These are phyloP conservation scores for Strigops habroptila DNA, from an alignment of 2,113 vertebrate genomes.

Conservation along the genomic window DNA sequence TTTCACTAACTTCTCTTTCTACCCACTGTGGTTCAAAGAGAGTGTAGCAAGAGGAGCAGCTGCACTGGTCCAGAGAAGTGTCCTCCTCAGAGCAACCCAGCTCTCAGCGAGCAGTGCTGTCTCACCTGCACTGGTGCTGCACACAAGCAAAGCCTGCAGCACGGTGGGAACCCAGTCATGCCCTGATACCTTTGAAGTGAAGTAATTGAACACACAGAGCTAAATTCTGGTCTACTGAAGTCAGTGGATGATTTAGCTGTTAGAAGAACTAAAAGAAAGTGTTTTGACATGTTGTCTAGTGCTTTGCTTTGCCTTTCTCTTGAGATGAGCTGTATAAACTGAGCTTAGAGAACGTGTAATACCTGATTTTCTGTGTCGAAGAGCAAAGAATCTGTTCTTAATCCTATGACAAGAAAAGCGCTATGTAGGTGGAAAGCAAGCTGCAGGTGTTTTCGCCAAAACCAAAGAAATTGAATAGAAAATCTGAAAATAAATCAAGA, in stretches of 20 bases:
- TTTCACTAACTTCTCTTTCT: background rate
- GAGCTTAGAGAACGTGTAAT: background rate
- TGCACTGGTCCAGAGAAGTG: too few relatives aligned
- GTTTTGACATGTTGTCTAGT: background rate
- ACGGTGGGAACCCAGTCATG: background rate
- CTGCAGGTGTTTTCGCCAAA: background rate
- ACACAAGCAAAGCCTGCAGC: background rate
- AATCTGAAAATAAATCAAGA: background rate
- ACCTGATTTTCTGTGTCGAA: background rate
- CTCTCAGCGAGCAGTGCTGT: background rate
- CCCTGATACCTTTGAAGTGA: background rate
- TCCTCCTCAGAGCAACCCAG: background rate
- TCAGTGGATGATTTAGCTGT: background rate
- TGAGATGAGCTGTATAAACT: background rate
- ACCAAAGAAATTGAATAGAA: background rate
- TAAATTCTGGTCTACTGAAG: background rate
- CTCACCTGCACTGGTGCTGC: background rate
- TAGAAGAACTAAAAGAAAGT: background rate
- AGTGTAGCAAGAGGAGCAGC: accelerated
- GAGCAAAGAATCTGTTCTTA: background rate
- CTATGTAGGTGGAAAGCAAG: background rate
- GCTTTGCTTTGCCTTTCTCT: background rate
- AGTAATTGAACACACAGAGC: background rate
- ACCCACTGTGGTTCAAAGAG: background rate
- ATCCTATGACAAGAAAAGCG: background rate